Evolutionary conservation across 2,888 invertebrate genomes (phyloP).

Genomic region (Macrosoma leucophasiata): DNA sequence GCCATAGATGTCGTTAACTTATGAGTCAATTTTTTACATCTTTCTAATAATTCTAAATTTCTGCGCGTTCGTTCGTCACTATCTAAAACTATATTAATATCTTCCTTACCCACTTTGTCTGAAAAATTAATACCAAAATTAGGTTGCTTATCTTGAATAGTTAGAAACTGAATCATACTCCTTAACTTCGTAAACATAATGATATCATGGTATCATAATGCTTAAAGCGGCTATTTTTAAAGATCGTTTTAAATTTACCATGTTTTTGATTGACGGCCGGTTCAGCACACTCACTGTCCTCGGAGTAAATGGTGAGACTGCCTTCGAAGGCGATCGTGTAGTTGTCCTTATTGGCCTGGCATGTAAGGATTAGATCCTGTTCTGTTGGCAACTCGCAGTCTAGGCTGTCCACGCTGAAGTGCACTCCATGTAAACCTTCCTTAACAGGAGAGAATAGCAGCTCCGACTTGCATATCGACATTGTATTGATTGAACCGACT

Average conservation of each 20-base stretch:
- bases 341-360: constrained; percentile 94
- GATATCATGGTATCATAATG: constrained; percentile 30
- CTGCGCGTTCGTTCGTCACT: constrained; percentile 74
- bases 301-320: constrained; percentile 88
- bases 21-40: constrained; percentile 71
- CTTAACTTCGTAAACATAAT: constrained; percentile 39
- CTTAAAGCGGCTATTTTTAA: constrained; percentile 6
- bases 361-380: constrained; percentile 91
- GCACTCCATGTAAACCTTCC: constrained; percentile 83
- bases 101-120: constrained; percentile 68
- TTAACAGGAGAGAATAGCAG: constrained; percentile 92
- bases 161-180: constrained; percentile 39
- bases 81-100: constrained; percentile 58
- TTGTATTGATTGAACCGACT: constrained; percentile 84
- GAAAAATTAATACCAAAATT: constrained; percentile 41
- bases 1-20: constrained; percentile 87
- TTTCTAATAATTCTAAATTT: constrained; percentile 73
- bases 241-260: constrained; percentile 39
- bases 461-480: constrained; percentile 95
- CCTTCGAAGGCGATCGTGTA: constrained; percentile 97
- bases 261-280: constrained; percentile 70
- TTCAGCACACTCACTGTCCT: constrained; percentile 84
- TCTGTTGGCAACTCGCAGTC: constrained; percentile 89
- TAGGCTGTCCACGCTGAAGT: constrained; percentile 92
- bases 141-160: constrained; percentile 41